phyloP scores from a whole-genome alignment of 2,113 vertebrate species.

The Campylomormyrus numenius region DNA sequence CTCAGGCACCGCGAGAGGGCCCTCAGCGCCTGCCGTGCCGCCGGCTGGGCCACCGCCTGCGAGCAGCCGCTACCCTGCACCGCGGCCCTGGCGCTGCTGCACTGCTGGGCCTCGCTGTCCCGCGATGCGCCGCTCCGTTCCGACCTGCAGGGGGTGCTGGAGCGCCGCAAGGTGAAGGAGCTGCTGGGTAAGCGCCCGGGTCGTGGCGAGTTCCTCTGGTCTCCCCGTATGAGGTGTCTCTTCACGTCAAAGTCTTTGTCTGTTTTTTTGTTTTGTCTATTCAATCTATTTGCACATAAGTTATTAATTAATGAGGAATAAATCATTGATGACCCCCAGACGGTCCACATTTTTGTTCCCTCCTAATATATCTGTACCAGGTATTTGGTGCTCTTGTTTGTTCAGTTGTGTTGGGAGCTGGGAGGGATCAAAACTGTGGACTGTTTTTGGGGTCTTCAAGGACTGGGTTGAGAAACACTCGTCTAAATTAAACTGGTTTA shows the following conservation, averaged over 20 bases:
- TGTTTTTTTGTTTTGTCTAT: not conserved
- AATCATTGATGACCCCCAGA: not conserved
- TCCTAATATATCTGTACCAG: not conserved
- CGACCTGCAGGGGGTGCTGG: constrained; percentile 55
- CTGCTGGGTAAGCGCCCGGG: constrained; percentile 65
- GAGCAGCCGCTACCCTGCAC: constrained; percentile 57
- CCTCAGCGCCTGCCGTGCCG: constrained; percentile 46
- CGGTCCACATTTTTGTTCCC: not conserved
- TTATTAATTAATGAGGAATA: not conserved
- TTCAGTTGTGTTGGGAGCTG: not conserved
- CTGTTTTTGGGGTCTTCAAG: not conserved
- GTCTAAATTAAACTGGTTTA: not conserved
- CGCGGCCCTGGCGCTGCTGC: constrained; percentile 67
- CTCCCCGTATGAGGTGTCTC: not conserved
- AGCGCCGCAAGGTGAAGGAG: constrained; percentile 62
- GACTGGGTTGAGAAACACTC: not conserved
- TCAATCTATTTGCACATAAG: not conserved
- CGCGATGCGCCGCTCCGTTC: constrained; percentile 54
- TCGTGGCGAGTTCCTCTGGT: not conserved
- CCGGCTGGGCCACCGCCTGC: constrained; percentile 53
- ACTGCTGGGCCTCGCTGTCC: constrained; percentile 68
- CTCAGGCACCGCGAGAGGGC: constrained; percentile 63
- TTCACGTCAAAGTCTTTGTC: not conserved
- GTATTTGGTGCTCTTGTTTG: not conserved
- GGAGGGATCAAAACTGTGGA: not conserved